Evolutionary conservation across 2,797 vertebrate species (phyloP).

Genomic region (Labeo calbasu): DNA sequence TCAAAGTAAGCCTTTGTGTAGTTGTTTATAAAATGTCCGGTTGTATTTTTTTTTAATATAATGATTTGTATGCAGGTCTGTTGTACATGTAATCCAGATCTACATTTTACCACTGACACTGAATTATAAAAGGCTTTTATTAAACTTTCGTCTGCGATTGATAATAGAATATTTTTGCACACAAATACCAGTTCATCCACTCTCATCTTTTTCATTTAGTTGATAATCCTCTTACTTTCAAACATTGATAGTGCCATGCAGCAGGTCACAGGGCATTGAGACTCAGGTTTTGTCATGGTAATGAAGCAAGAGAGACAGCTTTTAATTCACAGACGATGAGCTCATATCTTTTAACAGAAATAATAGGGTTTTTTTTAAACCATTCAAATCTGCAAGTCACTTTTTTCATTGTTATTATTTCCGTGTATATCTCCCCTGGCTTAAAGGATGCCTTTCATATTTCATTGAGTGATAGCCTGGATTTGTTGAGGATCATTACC

Average conservation of each 20-base stretch:
- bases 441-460: conserved; percentile 53
- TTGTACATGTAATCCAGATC: conserved; percentile 32
- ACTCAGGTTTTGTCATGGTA: conserved; percentile 52
- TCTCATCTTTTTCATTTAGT: conserved; percentile 43
- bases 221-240: conserved; percentile 53
- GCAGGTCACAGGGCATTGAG: conserved; percentile 32
- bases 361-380: conserved; percentile 27
- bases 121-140: conserved; percentile 35
- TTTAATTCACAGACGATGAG: conserved; percentile 39
- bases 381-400: conserved; percentile 44
- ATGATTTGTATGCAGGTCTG: conserved; percentile 24
- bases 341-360: conserved; percentile 36
- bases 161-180: conserved; percentile 42
- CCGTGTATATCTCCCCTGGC: conserved; percentile 32
- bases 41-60: conserved; percentile 14
- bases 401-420: conserved; percentile 42
- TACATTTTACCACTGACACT: conserved; percentile 13
- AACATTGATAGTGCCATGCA: conserved; percentile 41
- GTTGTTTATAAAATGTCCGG: conserved; percentile 6
- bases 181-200: conserved; percentile 31
- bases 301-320: conserved; percentile 46
- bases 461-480: conserved; percentile 32
- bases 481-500: conserved; percentile 46
- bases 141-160: conserved; percentile 17
- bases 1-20: background rate